These are phyloP conservation scores for Psix sp. DNA, from an alignment of 1,140 invertebrate species.

Conservation along the genomic window DNA sequence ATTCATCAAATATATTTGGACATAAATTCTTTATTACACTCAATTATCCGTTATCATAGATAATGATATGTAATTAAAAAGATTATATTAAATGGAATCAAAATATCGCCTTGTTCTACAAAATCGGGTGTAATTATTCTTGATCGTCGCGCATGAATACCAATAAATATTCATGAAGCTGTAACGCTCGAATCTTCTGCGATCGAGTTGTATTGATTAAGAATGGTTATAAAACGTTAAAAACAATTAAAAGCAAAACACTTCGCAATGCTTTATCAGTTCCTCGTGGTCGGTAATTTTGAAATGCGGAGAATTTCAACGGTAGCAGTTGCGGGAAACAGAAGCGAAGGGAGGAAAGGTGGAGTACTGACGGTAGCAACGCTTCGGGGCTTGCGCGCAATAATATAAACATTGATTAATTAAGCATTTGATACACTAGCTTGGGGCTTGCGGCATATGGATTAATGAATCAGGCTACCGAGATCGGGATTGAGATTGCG, in stretches of 20 bases:
- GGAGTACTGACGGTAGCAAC: slow-evolving; percentile 43
- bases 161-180: slow-evolving; percentile 26
- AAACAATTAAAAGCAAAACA: slow-evolving; percentile 26
- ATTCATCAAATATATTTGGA: background rate
- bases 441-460: slow-evolving; percentile 57
- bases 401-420: slow-evolving; percentile 75
- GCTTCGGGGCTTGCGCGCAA: slow-evolving; percentile 59
- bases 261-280: background rate
- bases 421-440: slow-evolving; percentile 67
- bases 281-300: slow-evolving; percentile 1
- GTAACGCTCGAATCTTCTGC: background rate
- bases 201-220: background rate
- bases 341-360: slow-evolving; percentile 17
- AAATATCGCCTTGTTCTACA: slow-evolving; percentile 13
- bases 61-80: slow-evolving; percentile 24
- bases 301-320: slow-evolving; percentile 42
- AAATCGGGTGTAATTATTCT: slow-evolving; percentile 22
- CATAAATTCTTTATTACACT: slow-evolving; percentile 11
- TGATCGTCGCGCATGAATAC: slow-evolving; percentile 12
- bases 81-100: slow-evolving; percentile 4
- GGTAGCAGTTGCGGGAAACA: slow-evolving; percentile 41
- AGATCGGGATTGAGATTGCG: slow-evolving; percentile 58
- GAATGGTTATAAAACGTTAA: slow-evolving; percentile 7
- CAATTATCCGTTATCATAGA: slow-evolving; percentile 7
- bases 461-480: slow-evolving; percentile 65